Percentiles rank a stretch among this genome's conserved stretches.
Conservation (phyloP, 2,113 vertebrate species). For the Alces alces region DNA sequence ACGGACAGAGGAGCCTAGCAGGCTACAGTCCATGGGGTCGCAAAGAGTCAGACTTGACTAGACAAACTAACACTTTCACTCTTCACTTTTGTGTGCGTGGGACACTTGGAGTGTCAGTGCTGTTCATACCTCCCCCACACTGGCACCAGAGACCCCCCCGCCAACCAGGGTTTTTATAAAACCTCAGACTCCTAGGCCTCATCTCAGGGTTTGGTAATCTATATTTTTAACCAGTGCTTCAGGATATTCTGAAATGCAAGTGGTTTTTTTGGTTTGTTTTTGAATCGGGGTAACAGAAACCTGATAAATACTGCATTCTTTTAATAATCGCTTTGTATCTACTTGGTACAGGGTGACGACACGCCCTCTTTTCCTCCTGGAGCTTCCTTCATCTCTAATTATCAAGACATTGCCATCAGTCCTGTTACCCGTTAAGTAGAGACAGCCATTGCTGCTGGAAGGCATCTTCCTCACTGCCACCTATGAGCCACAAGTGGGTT, state of each 20-base stretch:
- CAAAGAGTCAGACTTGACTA: background rate
- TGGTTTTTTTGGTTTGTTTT: background rate
- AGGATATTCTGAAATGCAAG: background rate
- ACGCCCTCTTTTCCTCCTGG: background rate
- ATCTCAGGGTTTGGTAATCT: background rate
- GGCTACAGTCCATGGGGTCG: background rate
- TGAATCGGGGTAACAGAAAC: background rate
- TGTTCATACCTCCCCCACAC: background rate
- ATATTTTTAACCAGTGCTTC: background rate
- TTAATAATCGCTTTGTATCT: background rate
- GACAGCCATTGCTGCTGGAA: background rate
- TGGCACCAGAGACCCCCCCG: background rate
- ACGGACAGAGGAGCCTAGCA: accelerated
- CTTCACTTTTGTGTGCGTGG: background rate
- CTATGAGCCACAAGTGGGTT: constrained; percentile 59
- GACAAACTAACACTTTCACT: background rate
- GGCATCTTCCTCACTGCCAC: background rate
- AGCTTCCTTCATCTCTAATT: background rate
- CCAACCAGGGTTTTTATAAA: background rate
- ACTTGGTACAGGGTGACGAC: background rate
- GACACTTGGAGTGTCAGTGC: background rate
- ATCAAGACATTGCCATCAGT: background rate
- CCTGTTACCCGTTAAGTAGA: background rate
- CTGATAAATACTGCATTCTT: background rate
- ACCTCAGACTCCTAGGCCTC: background rate